phyloP scores from a whole-genome alignment of 2,888 invertebrate genomes.

The Digitonthophagus gazella region DNA sequence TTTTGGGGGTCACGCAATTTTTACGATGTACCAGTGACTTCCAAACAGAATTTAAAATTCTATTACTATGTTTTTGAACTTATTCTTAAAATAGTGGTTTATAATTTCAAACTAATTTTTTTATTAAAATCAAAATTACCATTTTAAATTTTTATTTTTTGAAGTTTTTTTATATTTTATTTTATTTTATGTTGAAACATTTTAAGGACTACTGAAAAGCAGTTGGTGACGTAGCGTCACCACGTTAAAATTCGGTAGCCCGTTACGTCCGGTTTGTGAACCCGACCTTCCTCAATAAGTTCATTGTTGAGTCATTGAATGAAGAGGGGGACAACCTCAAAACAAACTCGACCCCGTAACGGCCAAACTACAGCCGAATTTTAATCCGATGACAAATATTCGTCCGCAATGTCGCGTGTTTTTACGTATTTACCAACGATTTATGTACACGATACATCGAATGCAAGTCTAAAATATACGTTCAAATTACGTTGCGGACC shows the following conservation, averaged over 20 bases:
- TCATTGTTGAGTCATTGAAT: neutral
- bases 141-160: no score
- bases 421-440: neutral
- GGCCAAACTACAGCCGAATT: neutral
- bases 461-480: neutral
- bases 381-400: neutral
- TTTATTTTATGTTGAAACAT: no score
- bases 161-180: no score
- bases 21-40: neutral
- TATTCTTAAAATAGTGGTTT: no score
- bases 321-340: neutral
- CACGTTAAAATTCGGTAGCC: neutral
- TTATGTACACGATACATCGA: neutral
- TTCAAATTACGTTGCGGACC: no score
- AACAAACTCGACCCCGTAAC: neutral
- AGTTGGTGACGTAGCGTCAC: neutral
- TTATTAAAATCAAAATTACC: no score
- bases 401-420: neutral
- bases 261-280: neutral
- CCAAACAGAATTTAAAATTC: neutral
- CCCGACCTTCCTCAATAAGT: neutral
- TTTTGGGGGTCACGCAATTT: neutral
- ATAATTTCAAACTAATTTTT: no score
- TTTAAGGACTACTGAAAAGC: no score
- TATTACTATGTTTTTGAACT: no score